phyloP scores from a whole-genome alignment of 2,888 invertebrate genomes.

The Caenorhabditis drosophilae region DNA sequence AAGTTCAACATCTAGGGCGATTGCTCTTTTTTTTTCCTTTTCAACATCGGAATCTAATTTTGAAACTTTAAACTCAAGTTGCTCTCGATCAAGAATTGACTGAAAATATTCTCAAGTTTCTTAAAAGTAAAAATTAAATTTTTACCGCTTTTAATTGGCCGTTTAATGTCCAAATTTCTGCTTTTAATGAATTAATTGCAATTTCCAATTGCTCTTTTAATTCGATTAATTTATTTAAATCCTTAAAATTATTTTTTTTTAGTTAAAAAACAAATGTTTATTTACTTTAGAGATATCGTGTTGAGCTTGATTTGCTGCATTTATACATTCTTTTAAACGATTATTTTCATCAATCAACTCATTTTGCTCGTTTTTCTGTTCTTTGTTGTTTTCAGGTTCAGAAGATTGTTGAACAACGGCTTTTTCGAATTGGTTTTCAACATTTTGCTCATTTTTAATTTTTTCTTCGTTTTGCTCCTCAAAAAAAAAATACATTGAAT shows the following conservation, averaged over 20 bases:
- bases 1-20: slow-evolving; percentile 45
- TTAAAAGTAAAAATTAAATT: too few relatives aligned
- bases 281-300: slow-evolving; percentile 17
- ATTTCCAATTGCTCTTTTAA: slow-evolving; percentile 60
- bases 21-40: slow-evolving; percentile 44
- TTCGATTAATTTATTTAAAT: slow-evolving; percentile 36
- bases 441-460: not conserved
- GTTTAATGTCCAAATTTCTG: slow-evolving; percentile 64
- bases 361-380: not conserved
- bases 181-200: slow-evolving; percentile 58
- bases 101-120: too few relatives aligned
- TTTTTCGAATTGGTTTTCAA: not conserved
- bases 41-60: slow-evolving; percentile 38
- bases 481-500: too few relatives aligned
- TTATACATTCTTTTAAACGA: slow-evolving; percentile 30
- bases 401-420: not conserved
- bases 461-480: slow-evolving; percentile 5
- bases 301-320: slow-evolving; percentile 14
- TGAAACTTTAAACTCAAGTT: slow-evolving; percentile 37
- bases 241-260: slow-evolving; percentile 3
- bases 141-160: slow-evolving; percentile 57
- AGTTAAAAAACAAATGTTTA: not conserved
- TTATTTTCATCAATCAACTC: slow-evolving; percentile 18
- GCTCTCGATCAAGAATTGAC: slow-evolving; percentile 44
- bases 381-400: not conserved